Evolutionary conservation across 2,888 invertebrate species (phyloP), one percentile per base, ranked within the genome.

Genomic region (Microctonus aethiopoides): DNA sequence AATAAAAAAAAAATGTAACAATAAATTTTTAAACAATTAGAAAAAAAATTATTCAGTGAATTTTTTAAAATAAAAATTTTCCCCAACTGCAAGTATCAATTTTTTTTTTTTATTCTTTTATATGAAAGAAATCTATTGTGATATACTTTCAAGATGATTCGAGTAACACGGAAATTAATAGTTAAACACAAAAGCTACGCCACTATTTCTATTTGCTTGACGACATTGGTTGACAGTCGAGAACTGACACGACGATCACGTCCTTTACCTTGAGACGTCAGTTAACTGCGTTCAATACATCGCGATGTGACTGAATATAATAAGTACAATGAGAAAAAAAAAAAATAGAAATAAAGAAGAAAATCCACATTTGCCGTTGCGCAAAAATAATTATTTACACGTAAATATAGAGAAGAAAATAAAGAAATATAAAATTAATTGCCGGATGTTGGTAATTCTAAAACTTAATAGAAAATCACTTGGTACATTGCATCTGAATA

Each of bases 181-280:
- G 68, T 68, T 68, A 36, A 57, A 68, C 57, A 68, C 63, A 68
- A 68, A 68, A 68, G 68, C 63, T 64, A 68, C 62, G 22, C 52
- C 20, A 34, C 64, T 41, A 41, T 57, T 41, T 52, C 56, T 63
- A 57, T 68, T 46, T 63, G 7, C 46, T 16, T 16, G 41, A 39
- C 67, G 60, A 61, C 57, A 56, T 68, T 57, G 39, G 68, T 64
- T 68, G 34, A 64, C 59, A 59, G 63, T 34, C n/a, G 56, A 57
- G 46, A 36, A 52, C 16, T 20, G 46, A 46, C n/a, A 7, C 16
- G 9, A 16, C 16, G 46, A 46, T 46, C 59, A 64, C 63, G 63
- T 57, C 63, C 62, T 57, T 63, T 68, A 68, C 63, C 63, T 68
- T 68, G 68, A 68, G 46, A 46, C 46, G 46, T 16, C 62, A 61